Percentiles rank a stretch among this genome's conserved stretches.
These are phyloP conservation scores for Dicranocentrus wangi DNA, from an alignment of 2,888 invertebrate genomes.

Conservation along the genomic window DNA sequence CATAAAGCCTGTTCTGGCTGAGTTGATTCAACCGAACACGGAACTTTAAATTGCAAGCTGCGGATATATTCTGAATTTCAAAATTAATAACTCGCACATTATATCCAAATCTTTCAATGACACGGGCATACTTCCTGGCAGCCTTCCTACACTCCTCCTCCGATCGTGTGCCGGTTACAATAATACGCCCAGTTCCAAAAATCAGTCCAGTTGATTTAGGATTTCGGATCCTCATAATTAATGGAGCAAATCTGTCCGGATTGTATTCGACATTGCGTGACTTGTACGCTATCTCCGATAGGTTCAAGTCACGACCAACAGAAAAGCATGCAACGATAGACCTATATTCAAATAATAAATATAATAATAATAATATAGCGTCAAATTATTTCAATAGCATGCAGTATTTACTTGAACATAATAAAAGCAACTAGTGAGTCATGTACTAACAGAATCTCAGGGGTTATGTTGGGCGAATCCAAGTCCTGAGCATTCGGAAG, in stretches of 20 bases:
- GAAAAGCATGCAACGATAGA: constrained; percentile 78
- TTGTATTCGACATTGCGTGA: constrained; percentile 79
- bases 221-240: constrained; percentile 79
- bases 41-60: constrained; percentile 79
- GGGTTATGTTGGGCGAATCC: constrained; percentile 29
- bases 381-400: no score
- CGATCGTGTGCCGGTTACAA: constrained; percentile 79
- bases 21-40: constrained; percentile 79
- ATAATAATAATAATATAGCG: no score
- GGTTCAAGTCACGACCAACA: constrained; percentile 77
- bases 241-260: constrained; percentile 79
- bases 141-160: constrained; percentile 78
- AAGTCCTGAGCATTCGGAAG: constrained; percentile 34
- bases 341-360: constrained; percentile 30
- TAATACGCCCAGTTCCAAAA: constrained; percentile 79
- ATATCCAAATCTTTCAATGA: constrained; percentile 79
- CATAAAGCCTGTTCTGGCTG: constrained; percentile 68
- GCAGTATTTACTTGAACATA: no score
- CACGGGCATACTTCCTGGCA: constrained; percentile 78
- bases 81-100: constrained; percentile 76
- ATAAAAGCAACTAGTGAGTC: no score
- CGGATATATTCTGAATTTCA: constrained; percentile 80
- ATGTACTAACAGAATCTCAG: constrained; percentile 48
- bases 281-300: constrained; percentile 78
- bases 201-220: constrained; percentile 79